Evolutionary conservation across 1,140 invertebrate genomes (phyloP), one percentile per base, ranked within the genome.

Genomic region (Drosophila nannoptera): DNA sequence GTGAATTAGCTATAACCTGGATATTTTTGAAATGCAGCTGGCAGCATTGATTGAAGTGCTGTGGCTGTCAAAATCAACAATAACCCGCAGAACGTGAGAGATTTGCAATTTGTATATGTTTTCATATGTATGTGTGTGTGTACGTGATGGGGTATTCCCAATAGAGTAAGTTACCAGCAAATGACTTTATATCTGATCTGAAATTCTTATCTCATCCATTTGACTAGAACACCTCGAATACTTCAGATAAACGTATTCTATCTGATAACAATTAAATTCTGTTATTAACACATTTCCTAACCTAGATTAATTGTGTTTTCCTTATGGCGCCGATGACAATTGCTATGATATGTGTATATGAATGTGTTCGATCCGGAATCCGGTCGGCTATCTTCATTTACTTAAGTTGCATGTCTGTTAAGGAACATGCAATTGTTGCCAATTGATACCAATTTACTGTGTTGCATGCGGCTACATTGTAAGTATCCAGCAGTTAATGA

Each of bases 401-500:
- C 6, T 46, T 7, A 54, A 62, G 52, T 54, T 74, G n/a, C 43
- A 46, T 36, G 36, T 61, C 54, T 68, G 45, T 64, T 45, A 65
- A 65, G 53, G 35, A 49, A 58, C 58, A 40, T 50, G 58, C 78
- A 77, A 82, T 77, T 61, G 62, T 70, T 14, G 40, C 16, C 63
- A 80, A 80, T 80, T 81, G 58, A 81, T 49, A 67, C 56, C 77
- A 81, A 73, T 81, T 22, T 22, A 3, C 22, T 22, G 22, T 69
- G 69, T 77, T 69, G 77, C 77, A 76, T 80, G 48, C 33, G 32
- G 67, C 66, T 22, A 69, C 59, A 62, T 32, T 48, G 38, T 29
- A 35, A 67, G 42, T 62, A 36, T 46, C 40, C 59, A 32, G 11
- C 64, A 35, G 31, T 11, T 35, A 53, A 35, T 54, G 49, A 40